Conservation (phyloP, 2,113 vertebrate genomes). For the Sinocyclocheilus anshuiensis region DNA sequence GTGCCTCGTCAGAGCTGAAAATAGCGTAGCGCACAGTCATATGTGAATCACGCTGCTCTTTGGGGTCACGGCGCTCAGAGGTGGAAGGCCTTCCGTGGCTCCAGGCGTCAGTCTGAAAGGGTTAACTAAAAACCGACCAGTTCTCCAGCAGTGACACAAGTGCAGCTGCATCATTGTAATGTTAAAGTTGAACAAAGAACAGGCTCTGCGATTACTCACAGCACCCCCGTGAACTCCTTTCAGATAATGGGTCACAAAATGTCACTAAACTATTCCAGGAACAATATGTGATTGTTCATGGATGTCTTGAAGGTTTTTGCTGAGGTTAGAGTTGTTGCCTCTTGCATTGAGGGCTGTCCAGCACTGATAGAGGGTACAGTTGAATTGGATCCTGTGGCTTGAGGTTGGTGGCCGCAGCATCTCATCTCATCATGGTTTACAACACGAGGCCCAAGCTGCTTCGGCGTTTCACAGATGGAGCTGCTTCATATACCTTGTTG, state of each 20-base stretch:
- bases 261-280: constrained; percentile 46
- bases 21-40: constrained; percentile 35
- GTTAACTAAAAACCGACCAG: constrained; percentile 7
- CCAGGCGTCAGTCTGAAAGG: neutral
- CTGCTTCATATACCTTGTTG: constrained; percentile 1
- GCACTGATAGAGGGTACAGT: constrained; percentile 16
- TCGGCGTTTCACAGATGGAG: neutral
- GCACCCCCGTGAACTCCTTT: constrained; percentile 21
- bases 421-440: constrained; percentile 25
- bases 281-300: constrained; percentile 45
- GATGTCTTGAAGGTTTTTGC: constrained; percentile 29
- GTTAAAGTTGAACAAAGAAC: constrained; percentile 43
- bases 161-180: constrained; percentile 45
- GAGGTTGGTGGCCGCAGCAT: constrained; percentile 23
- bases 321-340: constrained; percentile 29
- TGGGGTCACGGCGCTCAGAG: neutral
- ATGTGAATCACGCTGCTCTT: constrained; percentile 33
- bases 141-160: neutral
- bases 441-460: constrained; percentile 9
- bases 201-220: constrained; percentile 10
- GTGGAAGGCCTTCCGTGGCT: neutral
- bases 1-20: constrained; percentile 30
- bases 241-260: constrained; percentile 33
- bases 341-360: constrained; percentile 24
- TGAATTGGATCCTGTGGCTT: constrained; percentile 9